These are phyloP conservation scores for Elaeidobius kamerunicus DNA, from an alignment of 2,888 invertebrate genomes.

Conservation along the genomic window DNA sequence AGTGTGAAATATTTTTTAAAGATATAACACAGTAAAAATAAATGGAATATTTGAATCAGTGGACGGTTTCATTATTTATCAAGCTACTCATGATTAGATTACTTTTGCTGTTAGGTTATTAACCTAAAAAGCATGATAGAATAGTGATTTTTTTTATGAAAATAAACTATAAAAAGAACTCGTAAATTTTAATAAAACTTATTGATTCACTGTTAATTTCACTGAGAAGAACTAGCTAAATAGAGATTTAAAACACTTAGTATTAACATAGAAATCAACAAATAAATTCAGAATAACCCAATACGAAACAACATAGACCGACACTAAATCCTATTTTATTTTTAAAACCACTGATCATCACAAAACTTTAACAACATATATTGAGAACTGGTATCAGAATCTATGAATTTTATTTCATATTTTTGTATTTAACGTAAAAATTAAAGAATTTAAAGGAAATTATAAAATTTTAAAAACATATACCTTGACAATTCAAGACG, in stretches of 20 bases:
- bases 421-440: background rate
- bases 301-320: background rate
- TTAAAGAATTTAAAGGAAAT: background rate
- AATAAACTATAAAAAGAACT: no score
- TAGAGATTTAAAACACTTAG: no score
- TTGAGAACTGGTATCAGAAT: background rate
- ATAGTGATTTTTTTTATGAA: no score
- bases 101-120: no score
- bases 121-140: no score
- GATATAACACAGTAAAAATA: no score
- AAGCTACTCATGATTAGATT: background rate
- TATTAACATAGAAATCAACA: background rate
- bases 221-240: background rate
- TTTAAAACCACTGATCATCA: background rate
- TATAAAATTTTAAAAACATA: background rate
- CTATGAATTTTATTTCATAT: background rate
- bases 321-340: background rate
- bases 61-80: background rate
- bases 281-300: background rate
- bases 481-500: slow-evolving; percentile 6
- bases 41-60: background rate
- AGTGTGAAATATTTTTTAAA: no score
- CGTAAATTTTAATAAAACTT: background rate
- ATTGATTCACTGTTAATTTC: background rate
- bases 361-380: background rate